These are phyloP conservation scores for Tragelaphus oryx DNA, from an alignment of 2,797 vertebrate species.

Conservation along the genomic window DNA sequence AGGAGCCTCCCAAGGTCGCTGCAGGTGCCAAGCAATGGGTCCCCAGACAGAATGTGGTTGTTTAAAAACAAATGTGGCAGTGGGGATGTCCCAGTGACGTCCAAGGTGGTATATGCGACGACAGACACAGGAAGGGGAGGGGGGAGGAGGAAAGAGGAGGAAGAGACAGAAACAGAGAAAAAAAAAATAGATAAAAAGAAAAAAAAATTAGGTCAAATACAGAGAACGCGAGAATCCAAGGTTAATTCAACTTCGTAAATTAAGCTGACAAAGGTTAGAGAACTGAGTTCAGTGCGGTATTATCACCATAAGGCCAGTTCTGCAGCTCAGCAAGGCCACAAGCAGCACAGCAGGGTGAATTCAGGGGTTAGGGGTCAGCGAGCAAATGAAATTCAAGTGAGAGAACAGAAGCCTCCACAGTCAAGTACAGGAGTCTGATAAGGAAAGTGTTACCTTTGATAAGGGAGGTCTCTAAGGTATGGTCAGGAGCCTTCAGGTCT, in stretches of 20 bases:
- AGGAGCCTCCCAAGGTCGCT: slow-evolving; percentile 92
- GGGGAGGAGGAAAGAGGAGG: slow-evolving; percentile 79
- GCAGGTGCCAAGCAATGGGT: slow-evolving; percentile 81
- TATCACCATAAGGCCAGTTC: slow-evolving; percentile 77
- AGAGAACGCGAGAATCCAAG: slow-evolving; percentile 90
- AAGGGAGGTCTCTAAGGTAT: not conserved
- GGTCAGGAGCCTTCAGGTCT: not conserved
- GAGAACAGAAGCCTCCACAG: slow-evolving; percentile 60
- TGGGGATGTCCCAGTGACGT: slow-evolving; percentile 90
- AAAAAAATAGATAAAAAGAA: slow-evolving; percentile 85
- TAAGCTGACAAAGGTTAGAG: slow-evolving; percentile 83
- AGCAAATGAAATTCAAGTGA: slow-evolving; percentile 79
- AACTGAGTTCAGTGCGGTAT: slow-evolving; percentile 74
- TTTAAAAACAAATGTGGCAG: slow-evolving; percentile 83
- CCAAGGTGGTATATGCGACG: slow-evolving; percentile 88
- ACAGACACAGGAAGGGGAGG: slow-evolving; percentile 80
- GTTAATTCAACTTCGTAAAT: slow-evolving; percentile 83
- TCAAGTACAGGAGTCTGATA: slow-evolving; percentile 32
- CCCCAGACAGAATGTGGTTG: slow-evolving; percentile 78
- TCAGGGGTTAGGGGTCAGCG: slow-evolving; percentile 67
- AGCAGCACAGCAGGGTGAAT: slow-evolving; percentile 79
- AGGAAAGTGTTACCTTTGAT: slow-evolving; percentile 54
- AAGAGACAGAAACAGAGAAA: slow-evolving; percentile 80
- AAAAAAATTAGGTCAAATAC: slow-evolving; percentile 96
- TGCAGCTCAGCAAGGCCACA: slow-evolving; percentile 84